These are phyloP conservation scores for Sorex araneus DNA, from an alignment of 2,113 vertebrate species.

Conservation along the genomic window DNA sequence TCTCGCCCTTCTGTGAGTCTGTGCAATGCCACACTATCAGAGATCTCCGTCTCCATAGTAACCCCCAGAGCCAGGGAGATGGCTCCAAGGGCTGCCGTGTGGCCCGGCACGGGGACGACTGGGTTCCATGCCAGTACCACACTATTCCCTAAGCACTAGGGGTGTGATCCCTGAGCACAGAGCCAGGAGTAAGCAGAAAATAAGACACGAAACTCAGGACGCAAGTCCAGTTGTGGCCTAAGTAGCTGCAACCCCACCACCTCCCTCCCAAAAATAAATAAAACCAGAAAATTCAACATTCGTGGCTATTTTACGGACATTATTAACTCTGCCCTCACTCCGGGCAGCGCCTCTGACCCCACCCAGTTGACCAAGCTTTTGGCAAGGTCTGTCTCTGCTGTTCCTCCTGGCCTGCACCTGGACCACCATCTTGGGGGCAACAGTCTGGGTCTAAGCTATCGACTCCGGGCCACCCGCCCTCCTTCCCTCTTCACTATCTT, in stretches of 20 bases:
- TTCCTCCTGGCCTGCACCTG: background rate
- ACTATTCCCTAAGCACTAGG: too few relatives aligned
- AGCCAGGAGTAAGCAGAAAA: too few relatives aligned
- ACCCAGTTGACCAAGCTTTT: background rate
- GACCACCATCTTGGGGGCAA: accelerated
- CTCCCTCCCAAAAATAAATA: too few relatives aligned
- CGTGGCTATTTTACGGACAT: background rate
- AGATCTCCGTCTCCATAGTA: background rate
- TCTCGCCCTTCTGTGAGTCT: background rate
- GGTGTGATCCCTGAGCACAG: too few relatives aligned
- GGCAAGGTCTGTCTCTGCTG: background rate
- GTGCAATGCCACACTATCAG: background rate
- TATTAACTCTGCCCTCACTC: background rate
- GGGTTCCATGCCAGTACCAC: too few relatives aligned
- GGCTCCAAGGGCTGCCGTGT: too few relatives aligned
- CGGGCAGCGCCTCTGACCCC: background rate
- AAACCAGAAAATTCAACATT: too few relatives aligned
- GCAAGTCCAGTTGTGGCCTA: too few relatives aligned
- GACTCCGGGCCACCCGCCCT: background rate
- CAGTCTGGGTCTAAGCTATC: background rate
- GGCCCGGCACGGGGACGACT: too few relatives aligned
- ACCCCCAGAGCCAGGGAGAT: background rate
- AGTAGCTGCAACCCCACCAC: too few relatives aligned
- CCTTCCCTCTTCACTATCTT: background rate
- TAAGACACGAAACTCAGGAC: too few relatives aligned